phyloP scores from a whole-genome alignment of 2,113 vertebrate genomes.

The Podilymbus podiceps region DNA sequence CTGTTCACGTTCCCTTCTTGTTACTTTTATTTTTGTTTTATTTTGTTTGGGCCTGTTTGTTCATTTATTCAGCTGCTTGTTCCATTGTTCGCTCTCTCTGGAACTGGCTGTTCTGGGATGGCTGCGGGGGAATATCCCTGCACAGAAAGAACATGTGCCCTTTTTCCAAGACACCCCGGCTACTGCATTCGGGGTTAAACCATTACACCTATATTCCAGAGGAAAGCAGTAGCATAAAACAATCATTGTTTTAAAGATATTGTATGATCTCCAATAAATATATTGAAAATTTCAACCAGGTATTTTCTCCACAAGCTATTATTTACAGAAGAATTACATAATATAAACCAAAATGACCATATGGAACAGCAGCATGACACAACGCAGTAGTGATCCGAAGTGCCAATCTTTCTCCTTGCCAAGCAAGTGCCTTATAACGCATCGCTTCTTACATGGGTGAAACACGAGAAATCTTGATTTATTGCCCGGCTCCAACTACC shows the following conservation, averaged over 20 bases:
- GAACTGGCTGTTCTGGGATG: too few relatives aligned
- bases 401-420: background rate
- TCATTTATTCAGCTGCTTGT: too few relatives aligned
- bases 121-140: too few relatives aligned
- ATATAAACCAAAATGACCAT: background rate
- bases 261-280: background rate
- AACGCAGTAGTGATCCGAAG: fast-evolving
- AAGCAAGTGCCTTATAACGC: background rate
- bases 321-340: background rate
- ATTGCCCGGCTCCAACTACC: fast-evolving
- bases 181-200: too few relatives aligned
- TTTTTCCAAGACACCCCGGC: too few relatives aligned
- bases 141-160: too few relatives aligned
- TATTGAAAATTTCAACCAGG: background rate
- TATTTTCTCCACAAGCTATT: background rate
- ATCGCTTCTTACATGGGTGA: fast-evolving
- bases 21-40: too few relatives aligned
- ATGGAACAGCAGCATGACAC: background rate
- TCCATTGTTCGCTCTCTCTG: too few relatives aligned
- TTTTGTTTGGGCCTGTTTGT: too few relatives aligned
- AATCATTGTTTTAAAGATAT: background rate
- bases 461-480: background rate
- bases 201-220: background rate
- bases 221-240: background rate
- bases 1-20: too few relatives aligned